A percentile compares a stretch with the other conserved stretches of the same genome.
Conservation (phyloP, 2,888 invertebrate genomes). For the Diarsia rubi region DNA sequence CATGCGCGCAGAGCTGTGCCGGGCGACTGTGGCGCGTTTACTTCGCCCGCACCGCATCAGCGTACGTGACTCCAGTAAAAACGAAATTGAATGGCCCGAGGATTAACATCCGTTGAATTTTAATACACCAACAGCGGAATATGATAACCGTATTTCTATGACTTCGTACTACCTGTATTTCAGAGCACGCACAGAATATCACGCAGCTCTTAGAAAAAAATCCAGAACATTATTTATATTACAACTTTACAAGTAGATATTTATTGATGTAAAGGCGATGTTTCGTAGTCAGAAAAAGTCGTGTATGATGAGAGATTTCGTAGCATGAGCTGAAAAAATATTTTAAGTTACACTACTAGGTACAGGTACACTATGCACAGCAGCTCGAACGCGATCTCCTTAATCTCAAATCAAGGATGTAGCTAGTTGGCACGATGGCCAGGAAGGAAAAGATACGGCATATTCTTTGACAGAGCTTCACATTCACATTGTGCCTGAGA, state of each 20-base stretch:
- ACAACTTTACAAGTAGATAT: too few relatives aligned
- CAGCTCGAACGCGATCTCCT: neutral
- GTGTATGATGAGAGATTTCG: neutral
- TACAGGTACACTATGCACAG: neutral
- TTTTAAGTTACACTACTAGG: neutral
- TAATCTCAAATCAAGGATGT: neutral
- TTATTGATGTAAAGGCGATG: too few relatives aligned
- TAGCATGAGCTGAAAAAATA: neutral
- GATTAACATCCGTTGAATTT: slow-evolving; percentile 64
- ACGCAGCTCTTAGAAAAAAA: neutral
- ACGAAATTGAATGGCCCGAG: slow-evolving; percentile 75
- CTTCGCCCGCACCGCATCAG: slow-evolving; percentile 47
- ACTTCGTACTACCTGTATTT: slow-evolving; percentile 13
- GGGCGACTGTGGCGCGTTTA: slow-evolving; percentile 57
- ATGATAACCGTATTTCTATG: slow-evolving; percentile 36
- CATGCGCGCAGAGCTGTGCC: slow-evolving; percentile 69
- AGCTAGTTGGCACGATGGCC: neutral
- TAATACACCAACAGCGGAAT: slow-evolving; percentile 42
- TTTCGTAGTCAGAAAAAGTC: neutral
- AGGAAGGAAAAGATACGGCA: neutral
- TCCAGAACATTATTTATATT: too few relatives aligned
- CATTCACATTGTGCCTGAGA: neutral
- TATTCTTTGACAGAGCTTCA: neutral
- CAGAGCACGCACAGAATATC: slow-evolving; percentile 23
- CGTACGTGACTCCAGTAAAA: slow-evolving; percentile 81